A percentile compares a stretch with the other conserved stretches of the same genome.
Evolutionary conservation across 1,140 invertebrate genomes (phyloP).

Genomic region (Drosophila nebulosa): DNA sequence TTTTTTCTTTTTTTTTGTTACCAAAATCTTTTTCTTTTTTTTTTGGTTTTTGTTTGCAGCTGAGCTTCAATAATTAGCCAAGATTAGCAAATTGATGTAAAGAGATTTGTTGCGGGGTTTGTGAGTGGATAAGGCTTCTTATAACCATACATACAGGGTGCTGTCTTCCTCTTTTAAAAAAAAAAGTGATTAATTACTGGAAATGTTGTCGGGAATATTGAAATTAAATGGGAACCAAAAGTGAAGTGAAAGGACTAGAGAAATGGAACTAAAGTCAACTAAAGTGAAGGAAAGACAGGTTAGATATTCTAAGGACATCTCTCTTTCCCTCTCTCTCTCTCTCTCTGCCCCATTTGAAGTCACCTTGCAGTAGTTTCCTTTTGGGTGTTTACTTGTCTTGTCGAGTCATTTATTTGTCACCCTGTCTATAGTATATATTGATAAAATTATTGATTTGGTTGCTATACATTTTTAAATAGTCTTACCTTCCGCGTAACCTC

Average conservation of each 20-base stretch:
- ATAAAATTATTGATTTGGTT: neutral
- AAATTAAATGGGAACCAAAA: neutral
- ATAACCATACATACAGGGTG: neutral
- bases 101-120: constrained; percentile 8
- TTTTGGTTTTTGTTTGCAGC: constrained; percentile 18
- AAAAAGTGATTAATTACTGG: neutral
- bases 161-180: neutral
- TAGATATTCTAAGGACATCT: too few relatives aligned
- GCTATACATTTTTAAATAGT: neutral
- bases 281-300: too few relatives aligned
- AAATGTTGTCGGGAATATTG: neutral
- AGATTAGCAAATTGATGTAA: constrained; percentile 52
- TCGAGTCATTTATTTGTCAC: too few relatives aligned
- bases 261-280: too few relatives aligned
- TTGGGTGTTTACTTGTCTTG: too few relatives aligned
- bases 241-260: too few relatives aligned
- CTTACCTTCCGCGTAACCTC: neutral
- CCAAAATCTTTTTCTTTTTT: constrained; percentile 14
- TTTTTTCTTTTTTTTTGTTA: neutral
- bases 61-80: constrained; percentile 52
- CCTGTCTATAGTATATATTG: neutral
- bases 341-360: too few relatives aligned
- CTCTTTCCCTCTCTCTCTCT: too few relatives aligned
- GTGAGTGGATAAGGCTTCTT: neutral
- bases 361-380: too few relatives aligned